Conservation (phyloP, 2,113 vertebrate genomes). For the Serilophus lunatus region DNA sequence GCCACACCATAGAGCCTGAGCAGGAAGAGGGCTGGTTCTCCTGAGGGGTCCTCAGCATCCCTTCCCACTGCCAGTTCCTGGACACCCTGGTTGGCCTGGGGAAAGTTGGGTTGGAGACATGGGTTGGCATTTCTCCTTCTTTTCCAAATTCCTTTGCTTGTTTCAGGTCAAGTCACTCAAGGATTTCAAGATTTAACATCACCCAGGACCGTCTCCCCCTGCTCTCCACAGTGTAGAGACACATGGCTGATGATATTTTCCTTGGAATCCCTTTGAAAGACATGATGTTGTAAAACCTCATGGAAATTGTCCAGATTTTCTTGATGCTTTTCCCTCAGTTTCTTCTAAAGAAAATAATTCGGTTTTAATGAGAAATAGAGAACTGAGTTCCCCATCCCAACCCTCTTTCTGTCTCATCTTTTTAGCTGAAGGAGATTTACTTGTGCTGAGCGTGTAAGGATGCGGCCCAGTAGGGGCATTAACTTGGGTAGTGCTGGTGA, state of each 20-base stretch:
- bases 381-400: not conserved
- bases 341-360: not conserved
- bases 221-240: not conserved
- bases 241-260: not conserved
- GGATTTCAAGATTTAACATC: not conserved
- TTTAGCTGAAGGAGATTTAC: not conserved
- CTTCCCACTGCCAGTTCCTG: not conserved
- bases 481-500: not conserved
- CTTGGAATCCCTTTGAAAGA: not conserved
- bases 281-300: not conserved
- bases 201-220: not conserved
- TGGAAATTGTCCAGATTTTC: not conserved
- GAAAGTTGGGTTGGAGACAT: not conserved
- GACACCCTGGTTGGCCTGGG: not conserved
- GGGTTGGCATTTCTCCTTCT: not conserved
- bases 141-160: not conserved
- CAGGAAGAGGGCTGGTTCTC: slow-evolving; percentile 25
- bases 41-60: not conserved
- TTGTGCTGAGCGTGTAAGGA: not conserved
- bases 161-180: not conserved
- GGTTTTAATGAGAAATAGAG: not conserved
- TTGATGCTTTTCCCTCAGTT: not conserved
- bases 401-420: not conserved
- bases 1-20: not conserved
- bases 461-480: not conserved